Conservation (phyloP, 2,888 invertebrate species). For the Zhuqinia jingwanae region DNA sequence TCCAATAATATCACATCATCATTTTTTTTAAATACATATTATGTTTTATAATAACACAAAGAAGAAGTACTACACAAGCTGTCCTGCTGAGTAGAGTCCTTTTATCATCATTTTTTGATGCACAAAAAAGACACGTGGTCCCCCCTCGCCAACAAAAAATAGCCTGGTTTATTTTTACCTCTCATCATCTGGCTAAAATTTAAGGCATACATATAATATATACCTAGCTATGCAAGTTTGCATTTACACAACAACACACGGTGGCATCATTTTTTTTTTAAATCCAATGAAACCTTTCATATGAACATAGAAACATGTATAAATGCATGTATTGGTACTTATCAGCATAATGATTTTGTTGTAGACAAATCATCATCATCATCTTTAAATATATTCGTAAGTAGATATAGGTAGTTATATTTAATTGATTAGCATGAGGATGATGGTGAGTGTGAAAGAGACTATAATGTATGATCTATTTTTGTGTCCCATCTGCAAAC, state of each 20-base stretch:
- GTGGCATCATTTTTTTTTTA: no score
- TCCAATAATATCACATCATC: conserved; percentile 13
- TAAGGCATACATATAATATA: background rate
- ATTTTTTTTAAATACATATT: no score
- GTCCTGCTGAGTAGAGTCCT: background rate
- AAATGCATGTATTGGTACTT: background rate
- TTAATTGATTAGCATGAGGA: conserved; percentile 10
- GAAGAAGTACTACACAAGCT: background rate
- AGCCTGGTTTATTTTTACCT: conserved; percentile 50
- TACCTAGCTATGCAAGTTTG: conserved; percentile 31
- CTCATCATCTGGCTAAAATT: conserved; percentile 32
- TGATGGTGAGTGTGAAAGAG: background rate
- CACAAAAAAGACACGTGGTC: conserved; percentile 44
- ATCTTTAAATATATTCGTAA: no score
- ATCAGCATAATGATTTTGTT: conserved; percentile 1
- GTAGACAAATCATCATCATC: no score
- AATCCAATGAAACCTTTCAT: conserved; percentile 25
- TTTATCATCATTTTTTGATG: conserved; percentile 14
- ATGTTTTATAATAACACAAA: conserved; percentile 23
- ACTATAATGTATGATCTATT: background rate
- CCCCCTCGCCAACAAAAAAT: conserved; percentile 24
- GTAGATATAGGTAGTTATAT: no score
- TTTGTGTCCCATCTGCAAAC: background rate
- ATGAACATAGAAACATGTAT: background rate
- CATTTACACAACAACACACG: background rate